Conservation (phyloP, 1,140 invertebrate genomes). For the Rhagoletis zephyria region DNA sequence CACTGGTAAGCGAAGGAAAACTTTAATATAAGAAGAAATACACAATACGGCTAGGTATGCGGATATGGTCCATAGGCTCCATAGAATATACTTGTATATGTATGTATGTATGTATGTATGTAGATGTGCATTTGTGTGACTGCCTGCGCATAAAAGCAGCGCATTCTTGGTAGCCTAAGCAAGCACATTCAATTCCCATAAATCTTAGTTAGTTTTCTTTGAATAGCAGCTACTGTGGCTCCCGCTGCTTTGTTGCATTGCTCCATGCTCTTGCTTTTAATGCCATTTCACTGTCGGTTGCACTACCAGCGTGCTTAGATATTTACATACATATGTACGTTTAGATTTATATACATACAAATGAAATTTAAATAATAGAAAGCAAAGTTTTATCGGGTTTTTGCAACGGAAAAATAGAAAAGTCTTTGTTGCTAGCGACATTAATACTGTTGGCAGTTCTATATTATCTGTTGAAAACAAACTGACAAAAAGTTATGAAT, state of each 20-base stretch:
- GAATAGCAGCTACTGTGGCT: constrained; percentile 21
- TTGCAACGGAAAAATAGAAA: background rate
- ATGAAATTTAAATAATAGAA: constrained; percentile 40
- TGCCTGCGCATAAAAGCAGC: background rate
- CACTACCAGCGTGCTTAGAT: background rate
- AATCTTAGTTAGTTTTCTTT: constrained; percentile 51
- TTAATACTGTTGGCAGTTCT: background rate
- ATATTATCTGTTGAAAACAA: constrained; percentile 11
- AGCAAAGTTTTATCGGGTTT: constrained; percentile 2
- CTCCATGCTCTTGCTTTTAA: constrained; percentile 24
- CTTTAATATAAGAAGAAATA: background rate
- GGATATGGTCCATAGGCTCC: background rate
- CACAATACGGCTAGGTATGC: background rate
- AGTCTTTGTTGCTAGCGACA: background rate
- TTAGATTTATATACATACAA: background rate
- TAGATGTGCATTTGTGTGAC: background rate
- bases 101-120: background rate
- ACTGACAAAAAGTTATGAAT: constrained; percentile 5
- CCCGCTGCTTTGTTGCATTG: constrained; percentile 12
- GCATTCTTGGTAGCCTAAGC: constrained; percentile 8
- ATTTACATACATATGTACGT: background rate
- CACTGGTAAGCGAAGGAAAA: background rate
- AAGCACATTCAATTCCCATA: constrained; percentile 45
- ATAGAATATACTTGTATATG: background rate
- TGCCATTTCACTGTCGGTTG: constrained; percentile 37